Base-by-base conservation (phyloP, 2,888 invertebrate genomes). In the Blomia tropicalis region DNA sequence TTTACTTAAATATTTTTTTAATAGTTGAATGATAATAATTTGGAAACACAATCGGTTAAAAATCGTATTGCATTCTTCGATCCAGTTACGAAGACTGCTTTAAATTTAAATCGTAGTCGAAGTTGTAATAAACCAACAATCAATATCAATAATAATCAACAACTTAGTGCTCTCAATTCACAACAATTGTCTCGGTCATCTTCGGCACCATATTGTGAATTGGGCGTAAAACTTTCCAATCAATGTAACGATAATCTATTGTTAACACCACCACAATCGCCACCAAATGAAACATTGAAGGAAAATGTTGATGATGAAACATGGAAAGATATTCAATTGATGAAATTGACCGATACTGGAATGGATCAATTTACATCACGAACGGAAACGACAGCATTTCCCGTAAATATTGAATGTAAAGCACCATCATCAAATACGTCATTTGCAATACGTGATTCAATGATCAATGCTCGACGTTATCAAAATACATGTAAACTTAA, bases 401-500 rank as follows among this genome's bases (percentile, higher is more conserved):
- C 51, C 7, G 51, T 47, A n/a, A 47, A 7, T 14, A 27, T 47
- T 22, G 51, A 47, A 27, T 47, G n/a, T 27, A 47, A 47, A 19
- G n/a, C 7, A 27, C 29, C 56, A 31, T 19, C 47, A 5, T 4
- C 5, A 47, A 7, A 19, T 5, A 27, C 4, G 4, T 27, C 31
- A 17, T 36, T 32, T 2, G 14, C 29, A 23, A 19, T 27, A 25
- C 56, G 56, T 56, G 56, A 56, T 25, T 56, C 56, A 14, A 19
- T 36, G n/a, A 56, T 56, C 14, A 43, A 19, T 69, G 88, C 88
- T 73, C 86, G 87, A 72, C 79, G 88, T 62, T 81, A 83, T 67
- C 83, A 83, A 71, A 84, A 84, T 23, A 81, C 87, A 75, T 85
- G 87, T 2, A 89, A 88, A 74, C 75, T 90, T 64, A 80, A 87